These are phyloP conservation scores for Sapayoa aenigma DNA, from an alignment of 2,113 vertebrate genomes.

Conservation along the genomic window DNA sequence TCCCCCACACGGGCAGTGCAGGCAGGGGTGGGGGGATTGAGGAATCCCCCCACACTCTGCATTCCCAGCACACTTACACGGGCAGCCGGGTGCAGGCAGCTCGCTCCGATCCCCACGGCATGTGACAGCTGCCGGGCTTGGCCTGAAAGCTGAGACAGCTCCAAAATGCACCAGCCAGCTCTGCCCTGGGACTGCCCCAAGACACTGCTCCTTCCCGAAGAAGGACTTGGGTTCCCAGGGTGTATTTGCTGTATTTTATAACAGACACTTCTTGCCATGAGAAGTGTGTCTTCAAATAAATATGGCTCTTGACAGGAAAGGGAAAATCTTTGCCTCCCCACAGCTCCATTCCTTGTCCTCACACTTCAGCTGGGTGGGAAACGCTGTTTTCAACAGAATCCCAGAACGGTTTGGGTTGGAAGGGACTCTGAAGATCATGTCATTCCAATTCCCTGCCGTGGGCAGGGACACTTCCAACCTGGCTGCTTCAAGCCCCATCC, in stretches of 20 bases:
- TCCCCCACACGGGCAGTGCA: rapidly evolving
- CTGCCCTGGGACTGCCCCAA: neutral
- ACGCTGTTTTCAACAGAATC: neutral
- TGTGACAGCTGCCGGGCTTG: neutral
- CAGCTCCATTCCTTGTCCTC: neutral
- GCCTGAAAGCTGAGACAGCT: neutral
- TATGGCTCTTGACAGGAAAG: neutral
- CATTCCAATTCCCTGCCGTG: neutral
- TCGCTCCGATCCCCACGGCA: rapidly evolving
- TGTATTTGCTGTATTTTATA: neutral
- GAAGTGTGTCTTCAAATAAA: neutral
- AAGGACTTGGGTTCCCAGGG: neutral
- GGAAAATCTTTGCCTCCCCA: neutral
- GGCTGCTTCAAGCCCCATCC: neutral
- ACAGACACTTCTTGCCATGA: neutral
- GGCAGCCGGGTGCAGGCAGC: neutral
- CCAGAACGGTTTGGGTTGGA: neutral
- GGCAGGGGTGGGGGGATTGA: neutral
- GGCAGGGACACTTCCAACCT: neutral
- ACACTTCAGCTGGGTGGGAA: neutral
- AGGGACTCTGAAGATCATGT: neutral
- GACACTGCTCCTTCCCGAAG: neutral
- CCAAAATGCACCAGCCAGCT: neutral
- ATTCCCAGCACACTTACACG: neutral
- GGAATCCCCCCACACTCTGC: neutral